Base-by-base conservation (phyloP, 1,140 invertebrate species). In the Magallana angulata region DNA sequence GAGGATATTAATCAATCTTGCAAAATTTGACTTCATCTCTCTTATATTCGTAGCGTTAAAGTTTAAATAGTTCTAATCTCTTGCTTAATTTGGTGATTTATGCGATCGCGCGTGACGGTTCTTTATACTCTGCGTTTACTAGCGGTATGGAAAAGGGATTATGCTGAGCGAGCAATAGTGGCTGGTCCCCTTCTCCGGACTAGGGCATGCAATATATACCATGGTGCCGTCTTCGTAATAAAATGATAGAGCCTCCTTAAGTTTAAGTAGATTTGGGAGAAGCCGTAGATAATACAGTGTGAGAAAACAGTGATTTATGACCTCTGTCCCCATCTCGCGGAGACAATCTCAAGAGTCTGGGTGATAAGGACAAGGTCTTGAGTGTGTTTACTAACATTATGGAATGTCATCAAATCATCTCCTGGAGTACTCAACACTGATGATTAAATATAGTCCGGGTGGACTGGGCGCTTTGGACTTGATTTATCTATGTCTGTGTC, bases 341-440 rank as follows among this genome's bases (percentile, higher is more conserved):
- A 76, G 68, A 76, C 68, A 76, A 76, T 76, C 24, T 76, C 18
- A 76, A 76, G 68, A 76, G 68, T 11, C 68, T 1, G 68, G 68
- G 36, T 76, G 68, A 76, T 76, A 76, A 76, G 68, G 24, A 76
- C 68, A 76, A 76, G 68, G 9, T 76, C 68, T 76, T 30, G 68
- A 76, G 68, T 76, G 24, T 76, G 68, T 76, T 76, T 76, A 76
- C 68, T 76, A 76, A 76, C 68, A 76, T 76, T 76, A 76, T 76
- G 68, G 68, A 76, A 76, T 76, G 68, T 36, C 68, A 76, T 76
- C 24, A 76, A 76, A 30, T 30, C 14, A 76, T 76, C 11, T 30
- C 36, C 68, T 12, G 12, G 68, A 12, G 68, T 76, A 24, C 24
- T 76, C 8, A 76, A 36, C 24, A 18, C 14, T 64, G 60, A 64